Base-by-base conservation (phyloP, 2,797 vertebrate species). In the Synaphobranchus kaupii region DNA sequence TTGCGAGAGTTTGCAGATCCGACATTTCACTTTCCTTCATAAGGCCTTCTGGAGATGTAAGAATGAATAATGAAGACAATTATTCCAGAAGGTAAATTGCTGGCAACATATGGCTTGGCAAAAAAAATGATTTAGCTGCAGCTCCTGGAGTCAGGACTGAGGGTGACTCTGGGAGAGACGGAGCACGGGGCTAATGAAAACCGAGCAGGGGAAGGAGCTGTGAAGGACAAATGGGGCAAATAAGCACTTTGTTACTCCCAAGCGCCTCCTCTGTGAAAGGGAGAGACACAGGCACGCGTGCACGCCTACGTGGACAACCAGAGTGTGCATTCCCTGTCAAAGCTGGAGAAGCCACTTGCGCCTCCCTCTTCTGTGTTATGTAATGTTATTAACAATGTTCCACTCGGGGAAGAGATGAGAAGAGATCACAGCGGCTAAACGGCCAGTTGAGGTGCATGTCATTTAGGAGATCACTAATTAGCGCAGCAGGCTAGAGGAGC, bases 11-110 rank as follows among this genome's bases (percentile, higher is more conserved):
- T n/a, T 5, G 48, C n/a, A 47, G 15, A 84, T 34, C n/a, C 47
- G 2, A 12, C 73, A 66, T 44, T n/a, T 25, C 10, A 73, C 44
- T 58, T 47, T 86, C 47, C 50, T 31, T 9, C 52, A 25, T 54
- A 85, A 86, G 22, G n/a, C 44, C 52, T 34, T 86, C 58, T 73
- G 66, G 76, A 84, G 80, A 84, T 82, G 81, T 89, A 85, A 84
- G 90, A 88, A 94, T 94, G 94, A 95, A 89, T 94, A 91, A 95
- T 94, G 91, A 91, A 28, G 89, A 90, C 89, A 91, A 94, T 94
- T 95, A 95, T 90, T 92, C 91, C 92, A 88, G 93, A 92, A 90
- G 93, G 90, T 90, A 92, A 95, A 95, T 94, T 95, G 94, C 89
- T 87, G 39, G 81, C 89, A 94, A 92, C 94, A 95, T 95, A 96